Evolutionary conservation across 2,797 vertebrate genomes (phyloP), one percentile per base, ranked within the genome.

Genomic region (Anguilla anguilla): DNA sequence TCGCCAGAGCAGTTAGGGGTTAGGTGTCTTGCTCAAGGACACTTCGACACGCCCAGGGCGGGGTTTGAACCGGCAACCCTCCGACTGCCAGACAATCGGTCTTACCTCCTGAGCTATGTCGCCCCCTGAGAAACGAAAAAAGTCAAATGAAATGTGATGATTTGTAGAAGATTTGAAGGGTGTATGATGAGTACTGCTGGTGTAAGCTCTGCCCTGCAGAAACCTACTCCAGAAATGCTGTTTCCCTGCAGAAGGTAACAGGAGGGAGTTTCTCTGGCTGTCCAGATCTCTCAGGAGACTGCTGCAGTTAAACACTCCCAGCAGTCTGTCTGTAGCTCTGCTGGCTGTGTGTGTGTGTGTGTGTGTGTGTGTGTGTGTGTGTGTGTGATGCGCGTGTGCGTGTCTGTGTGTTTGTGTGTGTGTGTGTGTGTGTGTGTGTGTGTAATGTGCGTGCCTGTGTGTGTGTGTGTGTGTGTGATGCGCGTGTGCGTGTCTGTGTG

Each of bases 401-500:
- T n/a, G 87, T 25, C 22, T 53, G 67, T 31, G 19, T 86, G 67
- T 51, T 31, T 87, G 74, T 57, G 83, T 51, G 85, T 85, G 49
- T 67, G 79, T 89, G 87, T 81, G 84, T 39, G 31, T 43, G 57
- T 19, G 19, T n/a, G 31, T 67, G 57, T 35, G 81, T 85, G 55
- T 74, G 72, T 87, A n/a, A n/a, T n/a, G n/a, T n/a, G n/a, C n/a
- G n/a, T n/a, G 87, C 17, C 17, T 53, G 67, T 31, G 19, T 86
- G 67, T 51, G 31, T 87, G 74, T 57, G 83, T 51, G 85, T 85
- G 49, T 67, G 79, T 49, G 49, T 49, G 57, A n/a, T n/a, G n/a
- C n/a, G n/a, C n/a, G n/a, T n/a, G n/a, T n/a, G n/a, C n/a, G n/a
- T n/a, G n/a, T n/a, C n/a, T n/a, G n/a, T n/a, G n/a, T n/a, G n/a